Evolutionary conservation across 2,797 vertebrate species (phyloP).

Genomic region (Choloepus didactylus): DNA sequence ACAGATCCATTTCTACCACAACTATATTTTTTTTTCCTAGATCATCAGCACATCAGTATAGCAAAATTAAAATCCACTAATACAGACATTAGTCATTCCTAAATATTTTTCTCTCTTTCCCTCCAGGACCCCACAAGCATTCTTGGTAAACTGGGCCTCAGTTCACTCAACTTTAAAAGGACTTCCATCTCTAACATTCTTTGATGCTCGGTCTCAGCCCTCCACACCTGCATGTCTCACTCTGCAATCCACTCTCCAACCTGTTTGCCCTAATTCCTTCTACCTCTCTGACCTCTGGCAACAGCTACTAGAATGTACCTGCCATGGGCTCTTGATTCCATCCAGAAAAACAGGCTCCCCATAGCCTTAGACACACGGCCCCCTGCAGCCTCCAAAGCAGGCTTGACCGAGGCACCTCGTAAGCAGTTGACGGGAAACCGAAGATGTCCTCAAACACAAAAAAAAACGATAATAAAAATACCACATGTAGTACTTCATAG

Average conservation of each 20-base stretch:
- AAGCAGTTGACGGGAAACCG: accelerated
- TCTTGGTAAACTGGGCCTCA: neutral
- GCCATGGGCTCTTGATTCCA: neutral
- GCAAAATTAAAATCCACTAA: too few species aligned
- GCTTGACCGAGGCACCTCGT: neutral
- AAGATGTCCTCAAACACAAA: neutral
- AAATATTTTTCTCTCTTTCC: too few species aligned
- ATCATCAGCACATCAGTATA: accelerated
- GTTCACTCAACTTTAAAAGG: neutral
- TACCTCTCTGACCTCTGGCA: neutral
- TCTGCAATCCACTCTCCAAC: neutral
- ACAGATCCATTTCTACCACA: neutral
- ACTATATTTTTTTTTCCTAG: accelerated
- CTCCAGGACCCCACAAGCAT: accelerated
- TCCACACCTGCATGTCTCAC: neutral
- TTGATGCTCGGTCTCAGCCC: neutral
- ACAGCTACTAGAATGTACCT: neutral
- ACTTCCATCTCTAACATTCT: accelerated
- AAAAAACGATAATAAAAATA: neutral
- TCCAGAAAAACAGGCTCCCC: neutral
- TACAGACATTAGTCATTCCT: accelerated
- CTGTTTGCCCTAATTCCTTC: neutral
- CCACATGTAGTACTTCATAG: accelerated
- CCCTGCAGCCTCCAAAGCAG: accelerated
- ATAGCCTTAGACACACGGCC: accelerated